These are phyloP conservation scores for Elaphurus davidianus DNA, from an alignment of 2,113 vertebrate genomes.

Conservation along the genomic window DNA sequence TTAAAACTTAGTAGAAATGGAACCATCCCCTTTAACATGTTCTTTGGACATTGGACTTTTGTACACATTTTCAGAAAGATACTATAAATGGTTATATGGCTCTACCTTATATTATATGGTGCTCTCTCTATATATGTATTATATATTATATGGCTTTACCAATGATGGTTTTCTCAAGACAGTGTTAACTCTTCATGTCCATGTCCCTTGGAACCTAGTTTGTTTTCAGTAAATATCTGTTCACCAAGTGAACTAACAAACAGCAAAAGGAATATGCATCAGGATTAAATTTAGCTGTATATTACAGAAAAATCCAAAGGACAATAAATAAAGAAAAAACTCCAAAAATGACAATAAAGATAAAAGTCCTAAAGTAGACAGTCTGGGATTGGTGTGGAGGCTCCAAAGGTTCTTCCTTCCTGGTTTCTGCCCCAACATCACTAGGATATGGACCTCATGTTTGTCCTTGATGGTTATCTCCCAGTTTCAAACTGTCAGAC, in stretches of 20 bases:
- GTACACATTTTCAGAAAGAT: neutral
- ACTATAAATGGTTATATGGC: neutral
- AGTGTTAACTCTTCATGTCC: neutral
- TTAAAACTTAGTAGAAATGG: conserved; percentile 3
- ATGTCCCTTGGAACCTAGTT: neutral
- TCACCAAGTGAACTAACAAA: neutral
- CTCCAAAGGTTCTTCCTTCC: neutral
- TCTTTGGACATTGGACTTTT: conserved; percentile 8
- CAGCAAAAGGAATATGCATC: neutral
- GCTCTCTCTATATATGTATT: neutral
- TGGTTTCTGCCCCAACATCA: neutral
- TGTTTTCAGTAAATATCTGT: neutral
- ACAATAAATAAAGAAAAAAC: neutral
- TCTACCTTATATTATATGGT: neutral
- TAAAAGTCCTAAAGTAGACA: neutral
- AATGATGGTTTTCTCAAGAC: neutral
- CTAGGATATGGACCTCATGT: neutral
- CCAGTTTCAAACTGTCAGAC: neutral
- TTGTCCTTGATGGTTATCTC: neutral
- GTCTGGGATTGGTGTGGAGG: neutral
- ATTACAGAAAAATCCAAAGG: neutral
- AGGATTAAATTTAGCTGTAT: neutral
- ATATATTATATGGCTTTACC: neutral
- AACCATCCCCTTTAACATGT: neutral
- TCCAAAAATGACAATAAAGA: neutral